Evolutionary conservation across 2,113 vertebrate genomes (phyloP), one percentile per base, ranked within the genome.

Genomic region (Pyrgilauda ruficollis): DNA sequence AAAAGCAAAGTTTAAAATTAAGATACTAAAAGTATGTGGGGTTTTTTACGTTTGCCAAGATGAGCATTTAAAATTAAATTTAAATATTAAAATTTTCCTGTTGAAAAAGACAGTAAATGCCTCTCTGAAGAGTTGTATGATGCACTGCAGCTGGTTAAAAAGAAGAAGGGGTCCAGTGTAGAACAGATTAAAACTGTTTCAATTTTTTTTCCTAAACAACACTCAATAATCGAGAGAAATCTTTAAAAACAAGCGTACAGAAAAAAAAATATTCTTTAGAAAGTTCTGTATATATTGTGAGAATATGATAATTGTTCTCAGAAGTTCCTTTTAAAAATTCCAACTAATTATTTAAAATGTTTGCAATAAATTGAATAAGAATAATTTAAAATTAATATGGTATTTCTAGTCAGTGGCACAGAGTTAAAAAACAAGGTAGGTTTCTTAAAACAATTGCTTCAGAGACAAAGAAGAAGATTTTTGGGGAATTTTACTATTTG

Each of bases 351-450:
- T 50, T 70, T 8, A 6, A 41, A 14, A 6, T 41, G 58, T 84
- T 78, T 66, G 24, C 14, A 58, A 15, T 19, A 49, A 56, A 62
- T 44, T 52, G 7, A 69, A 33, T 50, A 75, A 8, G 12, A 62
- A 39, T 0, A 5, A 50, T 67, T 68, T 68, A 4, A 66, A 76
- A 77, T 33, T 44, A 39, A 39, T 62, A 26, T 2, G 1, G 0
- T n/a, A n/a, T 72, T 93, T 84, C 33, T 41, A 79, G 33, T 64
- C 30, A 83, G 1, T 53, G 23, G 58, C 43, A 31, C 9, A n/a
- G 64, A 77, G 46, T 43, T 52, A 24, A 67, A 64, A 79, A 73
- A 22, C 11, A 64, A 46, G 3, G 7, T 46, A 20, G 3, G 3
- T 12, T 58, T 85, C 31, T 30, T n/a, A n/a, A 87, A 73, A 28